Conservation (phyloP, 1,140 invertebrate species). For the Drosophila ananassae region DNA sequence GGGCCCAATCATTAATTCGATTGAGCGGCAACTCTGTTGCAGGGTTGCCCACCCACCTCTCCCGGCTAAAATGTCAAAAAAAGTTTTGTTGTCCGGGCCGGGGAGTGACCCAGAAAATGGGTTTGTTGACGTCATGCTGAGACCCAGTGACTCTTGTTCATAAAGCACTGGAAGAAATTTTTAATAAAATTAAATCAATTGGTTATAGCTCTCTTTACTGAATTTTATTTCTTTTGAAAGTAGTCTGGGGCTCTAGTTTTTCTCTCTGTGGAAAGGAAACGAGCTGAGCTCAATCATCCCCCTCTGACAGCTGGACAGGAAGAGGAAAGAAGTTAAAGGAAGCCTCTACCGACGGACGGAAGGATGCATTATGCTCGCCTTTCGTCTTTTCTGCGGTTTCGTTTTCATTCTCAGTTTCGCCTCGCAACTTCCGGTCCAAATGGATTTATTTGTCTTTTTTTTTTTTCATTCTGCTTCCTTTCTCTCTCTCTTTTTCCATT, state of each 20-base stretch:
- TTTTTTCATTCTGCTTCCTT: constrained; percentile 13
- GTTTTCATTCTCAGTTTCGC: constrained; percentile 47
- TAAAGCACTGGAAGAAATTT: constrained; percentile 5
- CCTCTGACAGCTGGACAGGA: constrained; percentile 39
- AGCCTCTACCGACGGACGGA: constrained; percentile 40
- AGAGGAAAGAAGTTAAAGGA: constrained; percentile 27
- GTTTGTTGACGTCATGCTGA: constrained; percentile 45
- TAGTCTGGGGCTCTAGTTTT: background rate
- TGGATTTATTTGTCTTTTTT: constrained; percentile 44
- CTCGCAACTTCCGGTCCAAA: constrained; percentile 35
- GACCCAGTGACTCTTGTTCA: constrained; percentile 18
- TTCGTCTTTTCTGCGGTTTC: constrained; percentile 41
- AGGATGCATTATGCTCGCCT: constrained; percentile 56
- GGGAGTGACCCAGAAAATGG: constrained; percentile 46
- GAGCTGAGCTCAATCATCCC: constrained; percentile 36
- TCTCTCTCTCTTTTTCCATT: constrained; percentile 18
- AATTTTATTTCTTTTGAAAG: no score
- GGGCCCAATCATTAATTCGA: constrained; percentile 52
- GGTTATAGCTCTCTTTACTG: no score
- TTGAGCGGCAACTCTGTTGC: constrained; percentile 41
- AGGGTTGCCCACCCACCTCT: constrained; percentile 29
- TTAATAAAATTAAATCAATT: background rate
- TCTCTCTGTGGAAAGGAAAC: constrained; percentile 31
- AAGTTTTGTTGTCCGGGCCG: constrained; percentile 37
- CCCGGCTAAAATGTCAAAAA: constrained; percentile 48